A percentile compares a stretch with the other conserved stretches of the same genome.
These are phyloP conservation scores for Heliothis peltigera DNA, from an alignment of 2,888 invertebrate genomes.

Conservation along the genomic window DNA sequence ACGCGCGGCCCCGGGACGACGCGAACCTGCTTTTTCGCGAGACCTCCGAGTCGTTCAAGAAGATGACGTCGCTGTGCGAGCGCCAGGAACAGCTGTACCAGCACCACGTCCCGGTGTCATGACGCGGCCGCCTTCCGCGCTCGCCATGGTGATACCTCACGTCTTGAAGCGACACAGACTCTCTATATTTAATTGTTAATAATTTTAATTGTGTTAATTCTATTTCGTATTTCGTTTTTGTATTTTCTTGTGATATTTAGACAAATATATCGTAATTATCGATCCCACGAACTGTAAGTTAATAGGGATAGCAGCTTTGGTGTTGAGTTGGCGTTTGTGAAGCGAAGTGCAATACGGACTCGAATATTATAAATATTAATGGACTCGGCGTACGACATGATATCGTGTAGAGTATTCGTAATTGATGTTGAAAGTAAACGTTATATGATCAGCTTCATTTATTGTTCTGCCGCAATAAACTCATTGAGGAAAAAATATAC, in stretches of 20 bases:
- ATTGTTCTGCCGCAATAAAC: slow-evolving; percentile 90
- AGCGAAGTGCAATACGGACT: slow-evolving; percentile 88
- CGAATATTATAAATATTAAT: slow-evolving; percentile 86
- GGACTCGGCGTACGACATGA: slow-evolving; percentile 81
- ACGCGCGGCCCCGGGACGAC: slow-evolving; percentile 83
- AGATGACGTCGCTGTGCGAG: slow-evolving; percentile 88
- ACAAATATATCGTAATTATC: slow-evolving; percentile 87
- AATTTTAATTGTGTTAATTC: slow-evolving; percentile 89
- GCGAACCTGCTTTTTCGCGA: slow-evolving; percentile 89
- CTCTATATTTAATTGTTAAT: slow-evolving; percentile 89
- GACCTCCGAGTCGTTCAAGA: slow-evolving; percentile 87
- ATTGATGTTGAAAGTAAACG: slow-evolving; percentile 90
- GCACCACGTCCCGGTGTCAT: slow-evolving; percentile 89
- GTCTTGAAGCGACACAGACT: slow-evolving; percentile 78
- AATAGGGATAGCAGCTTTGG: slow-evolving; percentile 85
- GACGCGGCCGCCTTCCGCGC: slow-evolving; percentile 82
- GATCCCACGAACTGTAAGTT: slow-evolving; percentile 89
- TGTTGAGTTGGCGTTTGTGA: slow-evolving; percentile 80
- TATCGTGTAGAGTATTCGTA: slow-evolving; percentile 88
- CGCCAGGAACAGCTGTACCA: slow-evolving; percentile 89
- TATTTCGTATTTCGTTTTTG: slow-evolving; percentile 89
- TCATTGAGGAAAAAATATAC: slow-evolving; percentile 85
- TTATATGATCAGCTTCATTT: slow-evolving; percentile 90
- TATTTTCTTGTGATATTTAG: slow-evolving; percentile 90
- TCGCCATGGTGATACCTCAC: slow-evolving; percentile 83